phyloP scores from a whole-genome alignment of 2,113 vertebrate genomes.

The Fukomys damarensis region DNA sequence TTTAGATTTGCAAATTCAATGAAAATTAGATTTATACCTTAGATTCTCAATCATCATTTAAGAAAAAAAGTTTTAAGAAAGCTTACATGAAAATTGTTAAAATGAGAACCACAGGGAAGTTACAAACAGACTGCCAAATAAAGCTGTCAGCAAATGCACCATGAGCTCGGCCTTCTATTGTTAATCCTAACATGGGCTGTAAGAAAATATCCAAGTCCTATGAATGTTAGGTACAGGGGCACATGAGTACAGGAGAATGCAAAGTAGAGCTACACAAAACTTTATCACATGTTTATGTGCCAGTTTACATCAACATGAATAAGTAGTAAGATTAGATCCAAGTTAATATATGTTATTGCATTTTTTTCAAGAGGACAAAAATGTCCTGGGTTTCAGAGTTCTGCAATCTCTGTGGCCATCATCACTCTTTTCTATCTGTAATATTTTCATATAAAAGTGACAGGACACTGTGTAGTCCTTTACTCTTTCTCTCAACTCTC shows the following conservation, averaged over 20 bases:
- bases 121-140: neutral
- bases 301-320: neutral
- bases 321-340: neutral
- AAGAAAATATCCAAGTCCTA: neutral
- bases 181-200: neutral
- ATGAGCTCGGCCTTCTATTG: neutral
- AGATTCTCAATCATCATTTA: neutral
- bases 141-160: neutral
- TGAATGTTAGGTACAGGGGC: neutral
- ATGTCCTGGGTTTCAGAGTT: neutral
- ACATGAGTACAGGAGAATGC: neutral
- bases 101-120: neutral
- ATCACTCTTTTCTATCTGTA: neutral
- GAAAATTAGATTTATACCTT: neutral
- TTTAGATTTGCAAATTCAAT: neutral
- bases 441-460: neutral
- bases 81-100: neutral
- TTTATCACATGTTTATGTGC: neutral
- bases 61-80: neutral
- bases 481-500: conserved; percentile 21
- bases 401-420: neutral
- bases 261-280: neutral
- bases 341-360: neutral
- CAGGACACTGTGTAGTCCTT: neutral
- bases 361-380: conserved; percentile 51